Percentiles rank a stretch among this genome's conserved stretches.
phyloP scores from a whole-genome alignment of 2,113 vertebrate species.

The Phalacrocorax carbo region DNA sequence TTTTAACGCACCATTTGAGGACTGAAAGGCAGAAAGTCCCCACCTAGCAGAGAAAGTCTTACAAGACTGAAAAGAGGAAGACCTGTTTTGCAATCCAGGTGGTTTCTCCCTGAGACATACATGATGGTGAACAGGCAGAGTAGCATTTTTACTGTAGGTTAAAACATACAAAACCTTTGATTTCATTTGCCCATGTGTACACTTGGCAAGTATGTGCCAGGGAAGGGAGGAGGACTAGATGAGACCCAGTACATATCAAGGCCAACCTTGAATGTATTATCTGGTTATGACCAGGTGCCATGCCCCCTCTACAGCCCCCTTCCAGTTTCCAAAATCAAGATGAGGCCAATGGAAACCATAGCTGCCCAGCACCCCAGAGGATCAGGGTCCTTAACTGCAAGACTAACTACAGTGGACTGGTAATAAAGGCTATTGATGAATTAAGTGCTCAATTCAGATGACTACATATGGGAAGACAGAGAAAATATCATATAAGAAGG shows the following conservation, averaged over 20 bases:
- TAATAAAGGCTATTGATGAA: not conserved
- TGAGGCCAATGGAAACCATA: not conserved
- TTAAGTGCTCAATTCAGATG: not conserved
- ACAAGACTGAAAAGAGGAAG: constrained; percentile 25
- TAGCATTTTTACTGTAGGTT: not conserved
- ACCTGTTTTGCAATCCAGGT: not conserved
- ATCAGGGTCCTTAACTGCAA: not conserved
- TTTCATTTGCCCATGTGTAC: not conserved
- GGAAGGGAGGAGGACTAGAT: not conserved
- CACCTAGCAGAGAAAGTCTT: constrained; percentile 11
- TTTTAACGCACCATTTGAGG: not conserved
- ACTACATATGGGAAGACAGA: not conserved
- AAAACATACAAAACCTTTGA: not conserved
- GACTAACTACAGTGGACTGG: not conserved
- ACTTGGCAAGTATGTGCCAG: not conserved
- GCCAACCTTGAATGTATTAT: not conserved
- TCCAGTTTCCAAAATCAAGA: not conserved
- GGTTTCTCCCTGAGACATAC: not conserved
- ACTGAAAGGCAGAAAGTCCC: constrained; percentile 6
- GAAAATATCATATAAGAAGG: not conserved
- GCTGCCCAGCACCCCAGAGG: not conserved
- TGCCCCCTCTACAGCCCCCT: not conserved
- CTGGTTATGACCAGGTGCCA: not conserved
- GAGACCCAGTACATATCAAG: not conserved
- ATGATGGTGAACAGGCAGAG: not conserved